phyloP scores from a whole-genome alignment of 2,797 vertebrate species.

The Rhinella marina region DNA sequence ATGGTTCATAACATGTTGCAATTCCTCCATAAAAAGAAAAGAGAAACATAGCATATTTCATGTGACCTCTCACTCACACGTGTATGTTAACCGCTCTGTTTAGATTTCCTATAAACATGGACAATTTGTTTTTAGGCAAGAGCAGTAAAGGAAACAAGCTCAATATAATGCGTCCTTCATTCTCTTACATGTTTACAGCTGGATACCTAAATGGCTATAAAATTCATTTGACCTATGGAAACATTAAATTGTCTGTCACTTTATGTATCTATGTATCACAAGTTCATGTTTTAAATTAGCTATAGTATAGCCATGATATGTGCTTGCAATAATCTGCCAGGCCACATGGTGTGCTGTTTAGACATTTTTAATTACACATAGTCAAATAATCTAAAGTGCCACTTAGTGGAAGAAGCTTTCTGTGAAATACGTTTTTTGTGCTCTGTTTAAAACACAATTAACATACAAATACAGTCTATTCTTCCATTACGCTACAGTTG shows the following conservation, averaged over 20 bases:
- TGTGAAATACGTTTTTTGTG: neutral
- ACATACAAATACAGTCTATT: neutral
- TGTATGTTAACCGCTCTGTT: conserved; percentile 67
- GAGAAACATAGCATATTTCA: conserved; percentile 75
- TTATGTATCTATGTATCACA: neutral
- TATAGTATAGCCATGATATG: neutral
- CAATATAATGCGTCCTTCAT: conserved; percentile 34
- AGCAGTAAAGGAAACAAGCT: conserved; percentile 37
- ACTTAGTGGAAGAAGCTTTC: neutral
- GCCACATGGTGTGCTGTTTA: neutral
- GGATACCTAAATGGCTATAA: neutral
- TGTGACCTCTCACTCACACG: conserved; percentile 68
- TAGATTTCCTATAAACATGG: conserved; percentile 64
- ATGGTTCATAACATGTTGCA: conserved; percentile 76
- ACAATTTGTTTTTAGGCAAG: conserved; percentile 36
- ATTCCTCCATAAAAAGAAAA: conserved; percentile 76
- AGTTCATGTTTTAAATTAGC: neutral
- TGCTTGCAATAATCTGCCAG: neutral
- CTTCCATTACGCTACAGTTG: neutral
- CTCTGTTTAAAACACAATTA: neutral
- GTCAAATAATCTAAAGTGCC: neutral
- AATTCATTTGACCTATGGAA: neutral
- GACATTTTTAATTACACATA: neutral
- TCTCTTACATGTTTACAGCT: conserved; percentile 21
- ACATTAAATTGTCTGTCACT: conserved; percentile 16